Percentiles rank a stretch among this genome's conserved stretches.
Evolutionary conservation across 53 echinoderm and acorn worm genomes (phyloP).

Genomic region (Apostichopus leukothele): DNA sequence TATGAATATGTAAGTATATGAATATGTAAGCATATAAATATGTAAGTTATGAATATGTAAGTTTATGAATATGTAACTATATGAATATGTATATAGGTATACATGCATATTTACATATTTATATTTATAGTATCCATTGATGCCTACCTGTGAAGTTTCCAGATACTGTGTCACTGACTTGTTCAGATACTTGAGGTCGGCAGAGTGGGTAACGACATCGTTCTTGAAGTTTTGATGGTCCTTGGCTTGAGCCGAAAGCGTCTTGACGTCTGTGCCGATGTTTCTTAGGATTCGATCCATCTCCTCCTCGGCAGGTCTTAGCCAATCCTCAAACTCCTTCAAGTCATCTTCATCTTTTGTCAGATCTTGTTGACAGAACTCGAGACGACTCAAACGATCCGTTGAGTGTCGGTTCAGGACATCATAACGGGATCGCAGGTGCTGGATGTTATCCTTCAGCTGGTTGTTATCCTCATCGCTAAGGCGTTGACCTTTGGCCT

Average conservation of each 20-base stretch:
- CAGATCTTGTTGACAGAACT: constrained; percentile 71
- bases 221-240: constrained; percentile 82
- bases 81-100: too few relatives aligned
- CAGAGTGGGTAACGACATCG: constrained; percentile 89
- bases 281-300: constrained; percentile 63
- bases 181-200: constrained; percentile 88
- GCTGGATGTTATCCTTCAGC: constrained; percentile 66
- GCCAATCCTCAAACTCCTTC: constrained; percentile 80
- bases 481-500: constrained; percentile 73
- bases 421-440: constrained; percentile 82
- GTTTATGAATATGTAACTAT: too few relatives aligned
- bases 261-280: constrained; percentile 69
- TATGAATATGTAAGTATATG: too few relatives aligned
- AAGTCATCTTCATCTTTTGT: constrained; percentile 76
- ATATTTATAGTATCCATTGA: too few relatives aligned
- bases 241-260: constrained; percentile 57
- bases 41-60: too few relatives aligned
- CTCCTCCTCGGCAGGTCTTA: constrained; percentile 73
- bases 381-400: constrained; percentile 68
- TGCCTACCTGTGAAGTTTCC: constrained; percentile 33
- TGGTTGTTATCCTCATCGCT: constrained; percentile 62
- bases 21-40: too few relatives aligned
- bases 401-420: constrained; percentile 75
- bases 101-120: too few relatives aligned
- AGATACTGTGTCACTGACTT: constrained; percentile 81